Evolutionary conservation across 2,888 invertebrate genomes (phyloP).

Genomic region (Lucinisca nassula): DNA sequence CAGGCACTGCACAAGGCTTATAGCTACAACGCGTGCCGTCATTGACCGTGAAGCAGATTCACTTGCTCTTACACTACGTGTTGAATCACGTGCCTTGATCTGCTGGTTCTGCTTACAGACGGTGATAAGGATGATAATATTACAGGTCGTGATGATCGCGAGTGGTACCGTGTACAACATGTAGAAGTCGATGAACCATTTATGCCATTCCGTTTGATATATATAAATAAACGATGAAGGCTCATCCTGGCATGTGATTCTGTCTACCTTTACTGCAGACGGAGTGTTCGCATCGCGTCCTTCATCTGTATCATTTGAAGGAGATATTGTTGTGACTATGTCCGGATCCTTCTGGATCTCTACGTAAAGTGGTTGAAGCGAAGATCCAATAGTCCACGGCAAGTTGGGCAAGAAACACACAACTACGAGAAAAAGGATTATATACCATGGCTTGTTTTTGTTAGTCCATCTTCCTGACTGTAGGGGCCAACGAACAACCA

Average conservation of each 20-base stretch:
- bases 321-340: no score
- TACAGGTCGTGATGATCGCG: neutral
- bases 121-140: neutral
- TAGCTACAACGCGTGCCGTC: neutral
- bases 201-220: neutral
- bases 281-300: no score
- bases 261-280: no score
- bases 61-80: neutral
- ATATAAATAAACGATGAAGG: neutral
- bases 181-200: neutral
- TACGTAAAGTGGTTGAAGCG: no score
- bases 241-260: neutral
- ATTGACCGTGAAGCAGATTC: neutral
- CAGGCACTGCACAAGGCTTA: neutral
- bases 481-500: neutral
- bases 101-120: neutral
- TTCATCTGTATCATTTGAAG: no score
- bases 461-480: neutral
- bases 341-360: no score
- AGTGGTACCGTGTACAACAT: neutral
- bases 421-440: neutral
- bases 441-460: neutral
- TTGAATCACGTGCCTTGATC: neutral
- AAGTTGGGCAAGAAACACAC: neutral
- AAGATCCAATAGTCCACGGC: no score